Evolutionary conservation across 2,113 vertebrate genomes (phyloP).

Genomic region (Microtus richardsoni): DNA sequence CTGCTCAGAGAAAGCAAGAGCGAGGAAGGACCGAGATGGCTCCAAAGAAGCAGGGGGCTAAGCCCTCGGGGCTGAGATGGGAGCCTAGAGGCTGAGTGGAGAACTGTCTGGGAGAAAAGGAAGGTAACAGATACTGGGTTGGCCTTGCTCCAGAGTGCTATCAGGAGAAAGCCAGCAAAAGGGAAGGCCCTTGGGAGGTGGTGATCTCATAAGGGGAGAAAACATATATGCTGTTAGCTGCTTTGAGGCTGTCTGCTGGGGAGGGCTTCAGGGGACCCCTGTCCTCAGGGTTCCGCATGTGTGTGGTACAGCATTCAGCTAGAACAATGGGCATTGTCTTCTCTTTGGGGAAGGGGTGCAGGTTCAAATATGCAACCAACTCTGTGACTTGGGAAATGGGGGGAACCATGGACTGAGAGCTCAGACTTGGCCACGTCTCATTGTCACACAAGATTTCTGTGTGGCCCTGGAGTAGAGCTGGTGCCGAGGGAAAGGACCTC

Average conservation of each 20-base stretch:
- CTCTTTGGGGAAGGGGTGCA: not conserved
- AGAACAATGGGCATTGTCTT: not conserved
- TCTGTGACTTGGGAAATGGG: not conserved
- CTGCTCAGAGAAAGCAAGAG: not conserved
- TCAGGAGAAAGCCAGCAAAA: not conserved
- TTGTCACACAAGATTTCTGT: not conserved
- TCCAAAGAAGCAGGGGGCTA: not conserved
- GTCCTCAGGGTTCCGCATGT: not conserved
- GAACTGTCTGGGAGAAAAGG: not conserved
- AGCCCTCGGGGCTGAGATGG: not conserved
- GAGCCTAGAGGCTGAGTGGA: not conserved
- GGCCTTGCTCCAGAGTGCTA: too few relatives aligned
- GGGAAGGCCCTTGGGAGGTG: rapidly evolving
- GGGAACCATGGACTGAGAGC: not conserved
- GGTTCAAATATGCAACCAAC: not conserved
- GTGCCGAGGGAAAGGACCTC: not conserved
- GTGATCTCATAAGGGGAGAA: not conserved
- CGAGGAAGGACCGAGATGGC: not conserved
- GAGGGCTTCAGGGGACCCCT: not conserved
- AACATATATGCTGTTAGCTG: not conserved
- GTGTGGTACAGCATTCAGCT: not conserved
- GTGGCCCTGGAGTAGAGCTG: not conserved
- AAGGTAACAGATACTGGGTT: not conserved
- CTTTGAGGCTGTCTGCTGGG: not conserved
- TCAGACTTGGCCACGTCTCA: rapidly evolving